Conservation (phyloP, 2,888 invertebrate species). For the Trichacis sp. region DNA sequence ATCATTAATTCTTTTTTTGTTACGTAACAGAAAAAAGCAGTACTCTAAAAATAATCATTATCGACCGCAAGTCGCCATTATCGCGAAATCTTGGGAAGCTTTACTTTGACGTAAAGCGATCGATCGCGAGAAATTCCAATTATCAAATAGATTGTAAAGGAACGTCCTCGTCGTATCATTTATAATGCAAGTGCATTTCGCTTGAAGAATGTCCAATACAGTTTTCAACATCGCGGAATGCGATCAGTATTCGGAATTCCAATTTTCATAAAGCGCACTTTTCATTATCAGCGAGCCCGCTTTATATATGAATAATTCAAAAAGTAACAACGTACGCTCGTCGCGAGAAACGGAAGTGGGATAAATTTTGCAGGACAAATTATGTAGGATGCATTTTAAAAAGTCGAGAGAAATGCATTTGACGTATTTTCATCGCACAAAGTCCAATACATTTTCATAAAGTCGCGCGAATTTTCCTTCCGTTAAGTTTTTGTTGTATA, state of each 20-base stretch:
- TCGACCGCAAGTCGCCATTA: slow-evolving; percentile 14
- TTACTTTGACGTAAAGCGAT: slow-evolving; percentile 22
- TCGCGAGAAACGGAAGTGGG: background rate
- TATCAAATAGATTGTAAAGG: slow-evolving; percentile 17
- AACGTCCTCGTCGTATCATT: slow-evolving; percentile 7
- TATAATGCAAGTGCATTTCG: slow-evolving; percentile 16
- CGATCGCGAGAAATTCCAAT: slow-evolving; percentile 28
- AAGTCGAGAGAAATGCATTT: background rate
- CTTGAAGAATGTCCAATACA: background rate
- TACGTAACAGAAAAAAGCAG: no score
- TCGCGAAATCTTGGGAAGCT: slow-evolving; percentile 17
- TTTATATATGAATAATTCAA: background rate
- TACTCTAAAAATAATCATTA: slow-evolving; percentile 1
- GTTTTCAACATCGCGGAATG: background rate
- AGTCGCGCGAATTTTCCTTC: background rate
- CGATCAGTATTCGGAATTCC: background rate
- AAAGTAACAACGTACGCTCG: background rate
- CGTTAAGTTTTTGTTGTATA: background rate
- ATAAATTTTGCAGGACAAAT: background rate
- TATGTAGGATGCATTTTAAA: background rate
- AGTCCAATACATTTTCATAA: slow-evolving; percentile 3
- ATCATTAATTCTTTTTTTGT: no score
- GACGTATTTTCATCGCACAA: background rate
- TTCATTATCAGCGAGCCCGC: background rate
- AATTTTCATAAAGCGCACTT: background rate